Evolutionary conservation across 2,113 vertebrate genomes (phyloP), one percentile per base, ranked within the genome.

Genomic region (Macquaria ambigua): DNA sequence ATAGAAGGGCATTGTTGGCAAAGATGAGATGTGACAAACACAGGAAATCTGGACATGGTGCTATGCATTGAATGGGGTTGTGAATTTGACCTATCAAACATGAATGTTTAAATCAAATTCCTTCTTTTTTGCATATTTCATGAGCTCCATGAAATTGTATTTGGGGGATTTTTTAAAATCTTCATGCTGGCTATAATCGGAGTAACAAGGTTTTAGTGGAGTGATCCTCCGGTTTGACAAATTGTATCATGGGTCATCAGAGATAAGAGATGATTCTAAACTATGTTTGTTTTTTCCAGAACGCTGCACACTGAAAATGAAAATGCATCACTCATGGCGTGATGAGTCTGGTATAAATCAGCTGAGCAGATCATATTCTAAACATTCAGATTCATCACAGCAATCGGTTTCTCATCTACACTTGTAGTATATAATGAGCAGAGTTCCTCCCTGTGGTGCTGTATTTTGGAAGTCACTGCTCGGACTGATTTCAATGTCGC

Each of bases 301-400:
- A 79, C 23, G 2, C 55, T 83, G 79, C 80, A 79, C 73, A 69
- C 21, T 34, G 78, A 75, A 87, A 90, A 84, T 89, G 58, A 84
- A 74, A 89, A 48, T 56, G 79, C 82, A 83, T 90, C 66, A 74
- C 61, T 89, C 74, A 43, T 62, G 41, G 25, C 28, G 76, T 63
- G 78, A 85, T 83, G 76, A 72, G 82, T 62, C 0, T 66, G 63
- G 15, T 59, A 74, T 85, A 74, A 84, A 82, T 87, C 89, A 87
- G 59, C 63, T 68, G 28, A 83, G 64, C 53, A 85, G 63, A 84
- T 86, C 79, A 69, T 66, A 69, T 67, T 83, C n/a, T 59, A 43
- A 81, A 70, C 66, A 43, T 84, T 79, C 66, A 39, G 62, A 83
- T 85, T 85, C 71, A 90, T 90, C 80, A 77, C 67, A 43, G 67